These are phyloP conservation scores for Idris sp. DNA, from an alignment of 1,140 invertebrate species.

Conservation along the genomic window DNA sequence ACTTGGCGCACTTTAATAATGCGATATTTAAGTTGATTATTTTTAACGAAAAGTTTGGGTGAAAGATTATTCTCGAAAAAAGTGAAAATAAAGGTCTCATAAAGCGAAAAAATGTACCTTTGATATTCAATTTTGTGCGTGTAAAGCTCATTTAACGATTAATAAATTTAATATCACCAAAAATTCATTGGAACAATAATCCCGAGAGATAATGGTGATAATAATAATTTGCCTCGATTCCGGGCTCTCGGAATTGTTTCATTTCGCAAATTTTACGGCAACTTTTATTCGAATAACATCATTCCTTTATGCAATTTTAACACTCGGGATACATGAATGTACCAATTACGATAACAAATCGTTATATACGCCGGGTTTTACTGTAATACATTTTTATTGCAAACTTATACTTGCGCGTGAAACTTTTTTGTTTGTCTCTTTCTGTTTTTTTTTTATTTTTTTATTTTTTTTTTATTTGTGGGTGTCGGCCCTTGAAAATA, in stretches of 20 bases:
- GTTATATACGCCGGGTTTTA: conserved; percentile 39
- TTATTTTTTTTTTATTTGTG: conserved; percentile 15
- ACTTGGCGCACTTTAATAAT: conserved; percentile 14
- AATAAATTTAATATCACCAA: conserved; percentile 36
- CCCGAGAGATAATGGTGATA: conserved; percentile 31
- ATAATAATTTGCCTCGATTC: conserved; percentile 35
- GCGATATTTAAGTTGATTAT: conserved; percentile 18
- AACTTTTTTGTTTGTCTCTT: conserved; percentile 13
- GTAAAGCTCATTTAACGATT: conserved; percentile 23
- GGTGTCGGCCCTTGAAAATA: conserved; percentile 47
- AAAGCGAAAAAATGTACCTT: conserved; percentile 15
- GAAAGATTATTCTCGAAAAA: too few species aligned
- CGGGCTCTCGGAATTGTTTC: conserved; percentile 37
- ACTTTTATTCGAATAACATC: conserved; percentile 54
- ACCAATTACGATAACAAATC: conserved; percentile 56
- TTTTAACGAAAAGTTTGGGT: conserved; percentile 19
- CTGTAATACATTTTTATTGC: conserved; percentile 59
- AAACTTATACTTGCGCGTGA: conserved; percentile 38
- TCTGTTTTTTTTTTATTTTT: conserved; percentile 1
- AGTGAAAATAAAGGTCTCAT: conserved; percentile 15
- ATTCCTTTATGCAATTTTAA: conserved; percentile 48
- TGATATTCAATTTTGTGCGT: conserved; percentile 41
- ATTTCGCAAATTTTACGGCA: conserved; percentile 54
- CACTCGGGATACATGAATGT: conserved; percentile 27
- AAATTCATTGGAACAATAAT: conserved; percentile 17